Base-by-base conservation (phyloP, 2,113 vertebrate genomes). In the Picathartes gymnocephalus region DNA sequence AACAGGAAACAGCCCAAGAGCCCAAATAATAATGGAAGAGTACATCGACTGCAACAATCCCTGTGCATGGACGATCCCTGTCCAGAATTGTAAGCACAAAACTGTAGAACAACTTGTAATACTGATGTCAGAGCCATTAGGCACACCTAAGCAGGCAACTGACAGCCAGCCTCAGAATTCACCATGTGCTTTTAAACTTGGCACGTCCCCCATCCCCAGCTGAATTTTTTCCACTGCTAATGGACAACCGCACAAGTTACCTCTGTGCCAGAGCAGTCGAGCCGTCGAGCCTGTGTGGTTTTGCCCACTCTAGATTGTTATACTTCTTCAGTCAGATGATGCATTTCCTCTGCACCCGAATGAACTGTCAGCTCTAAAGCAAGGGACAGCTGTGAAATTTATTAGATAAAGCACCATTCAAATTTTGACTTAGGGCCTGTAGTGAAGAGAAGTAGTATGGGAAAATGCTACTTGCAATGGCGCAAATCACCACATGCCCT, bases 151-250 rank as follows among this genome's bases (percentile, higher is more conserved):
- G 42, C 33, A 78, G 18, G 21, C 16, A 86, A 60, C 4, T 10
- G 3, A 22, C 21, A 60, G 24, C 40, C 40, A 64, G 30, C 40
- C 48, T 57, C 6, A 47, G 39, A 84, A 91, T 47, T 35, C 44
- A 82, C 13, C 21, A 7, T 6, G 40, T 10, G 47, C 31, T 15
- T 81, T 85, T 14, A 65, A 40, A 64, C 31, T 56, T 21, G 58
- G 23, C 23, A 81, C 50, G 9, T 2, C 5, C 8, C 13, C 2
- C 9, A 35, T 5, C 3, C 7, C 3, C n/a, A 27, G 30, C 1
- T 31, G 9, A 31, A 4, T 19, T 54, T 66, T 35, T 22, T 33
- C 47, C 22, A 50, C 23, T 6, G 1, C 28, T 33, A 78, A 70
- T 2, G 24, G 48, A 91, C 40, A 79, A 58, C 10, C 40, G 72